Conservation (phyloP, 1,140 invertebrate species). For the Pseudomyrmex cubaensis region DNA sequence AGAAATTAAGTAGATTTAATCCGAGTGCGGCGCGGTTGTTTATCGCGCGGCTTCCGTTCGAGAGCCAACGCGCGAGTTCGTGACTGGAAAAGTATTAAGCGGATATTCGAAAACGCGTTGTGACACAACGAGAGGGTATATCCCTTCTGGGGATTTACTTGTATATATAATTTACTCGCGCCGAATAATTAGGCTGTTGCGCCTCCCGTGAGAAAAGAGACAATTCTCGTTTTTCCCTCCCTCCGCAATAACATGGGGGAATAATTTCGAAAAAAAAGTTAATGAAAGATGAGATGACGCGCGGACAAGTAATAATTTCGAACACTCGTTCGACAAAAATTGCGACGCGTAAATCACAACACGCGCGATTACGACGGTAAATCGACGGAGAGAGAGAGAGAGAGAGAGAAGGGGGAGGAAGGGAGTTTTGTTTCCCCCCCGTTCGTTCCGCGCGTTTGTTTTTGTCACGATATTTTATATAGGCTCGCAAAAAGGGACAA, state of each 20-base stretch:
- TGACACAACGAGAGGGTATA: neutral
- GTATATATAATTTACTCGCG: neutral
- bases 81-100: constrained; percentile 52
- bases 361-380: constrained; percentile 63
- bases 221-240: neutral
- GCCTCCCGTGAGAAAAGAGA: neutral
- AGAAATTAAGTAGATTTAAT: constrained; percentile 56
- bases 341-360: constrained; percentile 70
- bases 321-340: constrained; percentile 3
- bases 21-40: neutral
- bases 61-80: constrained; percentile 16
- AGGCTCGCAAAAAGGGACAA: constrained; percentile 60
- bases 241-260: neutral
- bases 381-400: too few relatives aligned
- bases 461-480: constrained; percentile 79
- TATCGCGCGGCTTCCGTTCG: constrained; percentile 24
- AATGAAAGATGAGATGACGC: neutral
- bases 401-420: too few relatives aligned
- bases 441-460: constrained; percentile 64
- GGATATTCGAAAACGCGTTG: constrained; percentile 14
- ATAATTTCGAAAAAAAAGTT: constrained; percentile 33
- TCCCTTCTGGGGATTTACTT: constrained; percentile 26
- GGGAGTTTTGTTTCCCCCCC: too few relatives aligned
- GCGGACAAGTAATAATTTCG: constrained; percentile 61
- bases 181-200: constrained; percentile 45